Conservation (phyloP, 1,140 invertebrate genomes). For the Aphelenchoides fujianensis region DNA sequence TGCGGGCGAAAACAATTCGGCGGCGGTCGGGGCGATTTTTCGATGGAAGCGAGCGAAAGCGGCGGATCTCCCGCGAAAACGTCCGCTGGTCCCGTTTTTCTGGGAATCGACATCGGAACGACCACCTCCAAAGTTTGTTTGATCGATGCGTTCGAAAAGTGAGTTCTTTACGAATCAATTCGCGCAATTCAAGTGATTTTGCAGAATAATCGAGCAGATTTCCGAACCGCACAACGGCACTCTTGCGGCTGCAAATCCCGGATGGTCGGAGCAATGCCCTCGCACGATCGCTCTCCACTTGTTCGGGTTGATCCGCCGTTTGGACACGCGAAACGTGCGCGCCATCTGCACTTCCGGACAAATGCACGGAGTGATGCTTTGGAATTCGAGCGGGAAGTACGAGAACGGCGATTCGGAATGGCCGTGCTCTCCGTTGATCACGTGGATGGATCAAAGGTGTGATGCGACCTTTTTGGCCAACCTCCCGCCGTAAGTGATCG, state of each 20-base stretch:
- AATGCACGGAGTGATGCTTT: conserved; percentile 32
- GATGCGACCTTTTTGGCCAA: not conserved
- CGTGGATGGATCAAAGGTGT: conserved; percentile 28
- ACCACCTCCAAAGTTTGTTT: conserved; percentile 28
- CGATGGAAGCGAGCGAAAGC: not conserved
- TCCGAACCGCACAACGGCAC: not conserved
- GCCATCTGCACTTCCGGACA: conserved; percentile 21
- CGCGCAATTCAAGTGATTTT: not conserved
- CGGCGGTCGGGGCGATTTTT: not conserved
- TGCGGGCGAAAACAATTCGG: no score
- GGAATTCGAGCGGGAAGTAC: conserved; percentile 6
- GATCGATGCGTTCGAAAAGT: conserved; percentile 9
- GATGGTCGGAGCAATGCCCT: not conserved
- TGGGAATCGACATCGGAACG: conserved; percentile 36
- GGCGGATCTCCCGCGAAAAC: no score
- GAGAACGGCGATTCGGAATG: not conserved
- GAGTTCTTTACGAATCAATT: conserved; percentile 4
- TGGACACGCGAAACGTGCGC: not conserved
- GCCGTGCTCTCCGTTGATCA: conserved; percentile 14
- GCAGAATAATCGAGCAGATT: conserved; percentile 5
- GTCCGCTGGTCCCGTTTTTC: no score
- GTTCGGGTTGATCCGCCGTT: not conserved
- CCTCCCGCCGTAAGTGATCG: conserved; percentile 15
- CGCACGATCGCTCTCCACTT: not conserved
- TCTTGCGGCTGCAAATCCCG: not conserved